Evolutionary conservation across 2,113 vertebrate species (phyloP).

Genomic region (Forbesichthys agassizii): DNA sequence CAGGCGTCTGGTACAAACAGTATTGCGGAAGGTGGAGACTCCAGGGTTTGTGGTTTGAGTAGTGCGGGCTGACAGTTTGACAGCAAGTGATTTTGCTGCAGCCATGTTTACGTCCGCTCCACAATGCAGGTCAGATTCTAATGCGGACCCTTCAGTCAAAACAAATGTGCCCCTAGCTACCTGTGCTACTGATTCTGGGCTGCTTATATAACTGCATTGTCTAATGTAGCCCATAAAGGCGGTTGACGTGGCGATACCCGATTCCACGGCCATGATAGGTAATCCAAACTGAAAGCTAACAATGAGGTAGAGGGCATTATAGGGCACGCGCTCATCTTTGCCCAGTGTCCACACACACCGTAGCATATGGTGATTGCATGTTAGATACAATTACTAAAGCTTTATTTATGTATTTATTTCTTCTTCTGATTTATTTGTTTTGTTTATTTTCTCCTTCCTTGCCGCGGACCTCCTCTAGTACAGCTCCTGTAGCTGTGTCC

Average conservation of each 20-base stretch:
- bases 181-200: neutral
- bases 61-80: constrained; percentile 11
- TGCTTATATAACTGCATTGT: neutral
- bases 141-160: constrained; percentile 5
- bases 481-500: constrained; percentile 15
- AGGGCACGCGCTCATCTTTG: constrained; percentile 1
- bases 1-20: constrained; percentile 9
- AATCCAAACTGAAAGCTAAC: constrained; percentile 17
- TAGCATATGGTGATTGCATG: neutral
- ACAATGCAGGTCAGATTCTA: constrained; percentile 32
- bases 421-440: no score
- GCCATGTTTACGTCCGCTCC: constrained; percentile 24
- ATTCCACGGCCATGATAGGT: neutral
- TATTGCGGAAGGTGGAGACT: constrained; percentile 15
- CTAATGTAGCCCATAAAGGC: neutral
- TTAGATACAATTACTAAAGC: neutral
- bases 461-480: neutral
- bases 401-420: no score
- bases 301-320: neutral
- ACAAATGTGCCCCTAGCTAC: neutral
- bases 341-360: neutral
- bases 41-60: neutral
- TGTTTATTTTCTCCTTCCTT: no score
- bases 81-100: constrained; percentile 9
- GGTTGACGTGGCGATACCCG: neutral